Conservation (phyloP, 2,797 vertebrate genomes). For the Hoplostethus mediterraneus region DNA sequence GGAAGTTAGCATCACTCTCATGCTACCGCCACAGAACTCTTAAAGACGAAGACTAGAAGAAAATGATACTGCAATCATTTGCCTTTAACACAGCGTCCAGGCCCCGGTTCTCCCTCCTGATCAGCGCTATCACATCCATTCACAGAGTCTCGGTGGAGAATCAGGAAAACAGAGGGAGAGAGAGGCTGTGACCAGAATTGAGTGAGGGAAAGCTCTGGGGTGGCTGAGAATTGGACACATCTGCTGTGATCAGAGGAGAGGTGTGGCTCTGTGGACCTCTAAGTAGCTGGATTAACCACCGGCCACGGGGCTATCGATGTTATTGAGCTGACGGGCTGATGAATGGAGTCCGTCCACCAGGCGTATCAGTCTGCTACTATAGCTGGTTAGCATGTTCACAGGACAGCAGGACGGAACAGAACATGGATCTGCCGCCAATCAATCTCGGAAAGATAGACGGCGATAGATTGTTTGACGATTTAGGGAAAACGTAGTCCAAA, state of each 20-base stretch:
- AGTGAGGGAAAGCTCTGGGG: constrained; percentile 51
- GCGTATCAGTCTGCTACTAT: constrained; percentile 40
- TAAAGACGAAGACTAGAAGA: constrained; percentile 12
- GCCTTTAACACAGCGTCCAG: constrained; percentile 34
- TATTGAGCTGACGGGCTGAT: constrained; percentile 77
- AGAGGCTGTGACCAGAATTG: constrained; percentile 58
- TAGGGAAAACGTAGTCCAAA: constrained; percentile 26
- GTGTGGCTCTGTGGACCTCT: constrained; percentile 65
- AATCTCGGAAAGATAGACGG: constrained; percentile 43
- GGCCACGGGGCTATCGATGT: constrained; percentile 76
- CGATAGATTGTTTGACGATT: constrained; percentile 57
- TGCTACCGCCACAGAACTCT: constrained; percentile 2
- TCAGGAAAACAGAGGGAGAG: constrained; percentile 29
- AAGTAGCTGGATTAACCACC: constrained; percentile 79
- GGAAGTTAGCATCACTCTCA: constrained; percentile 40
- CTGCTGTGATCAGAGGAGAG: constrained; percentile 71
- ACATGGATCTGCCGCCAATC: constrained; percentile 37
- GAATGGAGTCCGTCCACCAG: constrained; percentile 75
- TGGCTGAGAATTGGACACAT: constrained; percentile 66
- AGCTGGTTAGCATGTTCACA: constrained; percentile 49
- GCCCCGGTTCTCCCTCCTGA: constrained; percentile 37
- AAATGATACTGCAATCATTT: constrained; percentile 33
- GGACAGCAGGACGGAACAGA: constrained; percentile 28
- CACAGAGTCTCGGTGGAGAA: constrained; percentile 28
- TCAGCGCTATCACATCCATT: constrained; percentile 28